Evolutionary conservation across 2,797 vertebrate genomes (phyloP).

Genomic region (Rallus crepitans): DNA sequence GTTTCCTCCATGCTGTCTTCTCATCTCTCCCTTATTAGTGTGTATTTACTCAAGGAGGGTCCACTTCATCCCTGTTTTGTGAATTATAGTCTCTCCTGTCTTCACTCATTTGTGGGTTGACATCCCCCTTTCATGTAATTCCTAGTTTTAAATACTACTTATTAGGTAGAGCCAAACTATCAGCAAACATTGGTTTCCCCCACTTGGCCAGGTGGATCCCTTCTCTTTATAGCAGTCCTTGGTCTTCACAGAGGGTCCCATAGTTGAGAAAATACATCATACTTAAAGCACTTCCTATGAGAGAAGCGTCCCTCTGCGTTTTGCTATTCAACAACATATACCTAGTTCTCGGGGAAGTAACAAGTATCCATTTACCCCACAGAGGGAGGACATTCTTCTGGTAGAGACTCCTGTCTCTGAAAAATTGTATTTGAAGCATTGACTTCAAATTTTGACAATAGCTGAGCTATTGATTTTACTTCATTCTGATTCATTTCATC

Average conservation of each 20-base stretch:
- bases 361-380: neutral
- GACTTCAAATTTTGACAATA: conserved; percentile 89
- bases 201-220: neutral
- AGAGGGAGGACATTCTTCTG: neutral
- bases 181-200: neutral
- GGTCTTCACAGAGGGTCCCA: neutral
- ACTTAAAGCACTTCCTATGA: neutral
- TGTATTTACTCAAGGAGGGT: neutral
- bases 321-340: neutral
- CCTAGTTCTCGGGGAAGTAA: neutral
- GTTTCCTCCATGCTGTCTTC: neutral
- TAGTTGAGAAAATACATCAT: neutral
- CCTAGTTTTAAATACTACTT: neutral
- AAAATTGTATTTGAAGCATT: conserved; percentile 63
- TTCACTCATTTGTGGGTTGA: neutral
- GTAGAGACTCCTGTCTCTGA: fast-evolving
- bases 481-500: conserved; percentile 81
- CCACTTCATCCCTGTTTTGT: neutral
- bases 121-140: neutral
- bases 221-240: neutral
- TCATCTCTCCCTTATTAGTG: neutral
- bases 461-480: conserved; percentile 87
- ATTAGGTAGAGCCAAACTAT: neutral
- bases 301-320: neutral
- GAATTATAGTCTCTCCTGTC: neutral